Evolutionary conservation across 2,888 invertebrate species (phyloP), one percentile per base, ranked within the genome.

Genomic region (Mylabris sibirica): DNA sequence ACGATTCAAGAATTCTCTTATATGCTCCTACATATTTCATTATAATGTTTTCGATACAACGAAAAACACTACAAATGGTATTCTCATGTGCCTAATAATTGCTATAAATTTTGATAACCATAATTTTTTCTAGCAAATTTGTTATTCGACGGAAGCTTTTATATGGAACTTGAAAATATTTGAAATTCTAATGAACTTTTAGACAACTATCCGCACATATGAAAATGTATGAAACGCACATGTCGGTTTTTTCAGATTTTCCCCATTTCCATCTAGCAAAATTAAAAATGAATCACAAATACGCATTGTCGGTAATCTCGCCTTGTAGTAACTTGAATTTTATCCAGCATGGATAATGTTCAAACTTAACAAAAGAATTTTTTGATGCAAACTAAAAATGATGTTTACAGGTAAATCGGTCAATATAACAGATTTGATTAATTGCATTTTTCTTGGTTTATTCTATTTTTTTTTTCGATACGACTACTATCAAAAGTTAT

Each of bases 251-350:
- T 49, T 30, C n/a, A n/a, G 4, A 4, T 30, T 8, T 30, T 30
- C 30, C 30, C 2, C 8, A 8, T 30, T 8, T 8, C 30, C 2
- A 8, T 30, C 30, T 4, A 30, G 30, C 30, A 8, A 4, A 30
- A 30, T 30, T 30, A 4, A 1, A 30, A 30, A 30, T 30, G 30
- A 30, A 30, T 30, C 4, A 68, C 60, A 68, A 63, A 59, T 30
- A 60, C 49, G 63, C 22, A 65, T 44, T 30, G 14, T 62, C 44
- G 6, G 30, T 6, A 30, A 30, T 30, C 30, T 30, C 30, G 30
- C 8, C 30, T 30, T 8, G 8, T 30, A 30, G 4, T 30, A 30
- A 8, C 8, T 30, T 30, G 30, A 30, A 6, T 30, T 30, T 30
- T 8, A 30, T 30, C 8, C 30, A 30, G 3, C 30, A 30, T 30